Percentiles rank a stretch among this genome's conserved stretches.
Evolutionary conservation across 2,888 invertebrate species (phyloP).

Genomic region (Nemotelus nigrinus): DNA sequence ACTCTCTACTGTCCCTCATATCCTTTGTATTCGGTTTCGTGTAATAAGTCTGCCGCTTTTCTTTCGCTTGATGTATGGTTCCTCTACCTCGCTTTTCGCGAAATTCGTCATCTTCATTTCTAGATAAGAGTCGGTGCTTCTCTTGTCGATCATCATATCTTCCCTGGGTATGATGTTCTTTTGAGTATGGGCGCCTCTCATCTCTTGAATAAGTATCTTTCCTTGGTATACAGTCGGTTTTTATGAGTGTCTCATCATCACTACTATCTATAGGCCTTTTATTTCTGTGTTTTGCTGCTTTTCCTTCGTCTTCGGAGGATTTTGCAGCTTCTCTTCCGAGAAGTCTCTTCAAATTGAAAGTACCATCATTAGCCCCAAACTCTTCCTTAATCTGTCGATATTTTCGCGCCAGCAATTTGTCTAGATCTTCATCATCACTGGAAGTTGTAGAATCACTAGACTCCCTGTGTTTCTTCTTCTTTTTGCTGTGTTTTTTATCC

Average conservation of each 20-base stretch:
- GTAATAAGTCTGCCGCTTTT: too few relatives aligned
- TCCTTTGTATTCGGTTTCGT: too few relatives aligned
- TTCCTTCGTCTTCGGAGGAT: slow-evolving; percentile 63
- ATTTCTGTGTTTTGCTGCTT: slow-evolving; percentile 55
- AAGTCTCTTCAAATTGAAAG: slow-evolving; percentile 59
- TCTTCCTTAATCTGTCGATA: slow-evolving; percentile 73
- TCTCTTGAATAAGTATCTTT: too few relatives aligned
- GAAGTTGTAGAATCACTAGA: slow-evolving; percentile 53
- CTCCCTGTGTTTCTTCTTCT: slow-evolving; percentile 55
- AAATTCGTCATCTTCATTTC: background rate
- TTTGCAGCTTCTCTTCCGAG: slow-evolving; percentile 63
- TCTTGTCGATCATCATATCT: background rate
- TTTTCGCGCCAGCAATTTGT: slow-evolving; percentile 76
- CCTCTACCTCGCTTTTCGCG: too few relatives aligned
- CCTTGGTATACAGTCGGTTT: too few relatives aligned
- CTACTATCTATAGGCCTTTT: slow-evolving; percentile 3
- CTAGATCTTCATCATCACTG: slow-evolving; percentile 68
- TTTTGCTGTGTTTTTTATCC: slow-evolving; percentile 47
- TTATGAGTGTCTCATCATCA: background rate
- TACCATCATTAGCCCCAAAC: slow-evolving; percentile 54
- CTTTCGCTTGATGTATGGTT: too few relatives aligned
- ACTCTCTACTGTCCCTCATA: too few relatives aligned
- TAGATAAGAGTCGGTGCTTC: background rate
- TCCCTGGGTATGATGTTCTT: background rate
- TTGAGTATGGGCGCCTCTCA: too few relatives aligned